Evolutionary conservation across 2,888 invertebrate species (phyloP).

Genomic region (Colostygia pectinataria): DNA sequence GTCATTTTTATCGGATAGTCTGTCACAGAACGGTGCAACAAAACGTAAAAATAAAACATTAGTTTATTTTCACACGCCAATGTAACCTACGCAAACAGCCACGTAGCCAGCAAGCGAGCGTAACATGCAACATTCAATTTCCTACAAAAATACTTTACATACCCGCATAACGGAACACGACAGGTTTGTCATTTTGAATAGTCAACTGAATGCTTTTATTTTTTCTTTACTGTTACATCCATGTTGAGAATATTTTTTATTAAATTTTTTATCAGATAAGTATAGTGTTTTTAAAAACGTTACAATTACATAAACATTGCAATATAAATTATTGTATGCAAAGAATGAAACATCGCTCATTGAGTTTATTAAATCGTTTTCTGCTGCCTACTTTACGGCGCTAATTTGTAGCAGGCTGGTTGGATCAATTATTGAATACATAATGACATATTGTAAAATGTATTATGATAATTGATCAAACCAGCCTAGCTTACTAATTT

Average conservation of each 20-base stretch:
- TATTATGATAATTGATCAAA: no score
- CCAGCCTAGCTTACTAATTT: no score
- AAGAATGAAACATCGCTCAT: slow-evolving; percentile 16
- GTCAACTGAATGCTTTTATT: slow-evolving; percentile 16
- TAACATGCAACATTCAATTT: slow-evolving; percentile 33
- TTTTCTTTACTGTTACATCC: no score
- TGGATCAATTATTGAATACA: slow-evolving; percentile 10
- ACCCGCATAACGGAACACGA: slow-evolving; percentile 23
- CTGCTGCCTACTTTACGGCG: slow-evolving; percentile 10
- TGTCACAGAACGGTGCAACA: slow-evolving; percentile 48
- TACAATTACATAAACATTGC: no score
- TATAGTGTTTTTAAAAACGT: no score
- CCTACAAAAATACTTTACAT: slow-evolving; percentile 34
- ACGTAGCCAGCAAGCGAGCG: slow-evolving; percentile 13
- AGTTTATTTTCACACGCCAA: slow-evolving; percentile 49
- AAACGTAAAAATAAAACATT: slow-evolving; percentile 57
- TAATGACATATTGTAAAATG: no score
- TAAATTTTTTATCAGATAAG: no score
- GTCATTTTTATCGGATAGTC: slow-evolving; percentile 58
- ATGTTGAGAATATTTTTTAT: no score
- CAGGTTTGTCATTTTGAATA: slow-evolving; percentile 34
- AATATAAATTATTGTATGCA: slow-evolving; percentile 20
- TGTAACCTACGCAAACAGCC: slow-evolving; percentile 15
- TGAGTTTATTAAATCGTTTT: no score
- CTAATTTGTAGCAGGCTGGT: slow-evolving; percentile 11